phyloP scores from a whole-genome alignment of 2,888 invertebrate genomes.

The Acronicta aceris region DNA sequence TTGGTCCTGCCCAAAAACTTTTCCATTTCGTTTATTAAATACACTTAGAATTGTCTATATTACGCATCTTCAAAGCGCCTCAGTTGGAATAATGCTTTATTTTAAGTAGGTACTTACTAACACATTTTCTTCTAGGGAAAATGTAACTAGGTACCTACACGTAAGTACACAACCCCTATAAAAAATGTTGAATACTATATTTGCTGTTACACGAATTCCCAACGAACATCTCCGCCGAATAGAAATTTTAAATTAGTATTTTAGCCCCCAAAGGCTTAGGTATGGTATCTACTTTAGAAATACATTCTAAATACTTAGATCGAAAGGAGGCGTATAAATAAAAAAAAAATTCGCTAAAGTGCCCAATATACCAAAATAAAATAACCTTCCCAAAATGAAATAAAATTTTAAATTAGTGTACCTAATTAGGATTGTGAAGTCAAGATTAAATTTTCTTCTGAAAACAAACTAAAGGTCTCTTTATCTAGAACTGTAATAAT shows the following conservation, averaged over 20 bases:
- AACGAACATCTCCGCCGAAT: neutral
- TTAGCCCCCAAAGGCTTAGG: conserved; percentile 1
- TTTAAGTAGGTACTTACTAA: no score
- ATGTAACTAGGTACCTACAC: neutral
- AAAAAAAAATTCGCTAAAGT: no score
- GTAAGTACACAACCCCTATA: neutral
- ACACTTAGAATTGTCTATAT: neutral
- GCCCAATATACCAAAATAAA: no score
- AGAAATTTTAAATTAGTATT: conserved; percentile 11
- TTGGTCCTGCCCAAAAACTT: no score
- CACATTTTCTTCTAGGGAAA: no score
- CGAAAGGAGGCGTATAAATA: no score
- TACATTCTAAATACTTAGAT: neutral
- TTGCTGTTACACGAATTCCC: neutral
- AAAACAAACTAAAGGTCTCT: neutral
- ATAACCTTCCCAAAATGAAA: no score
- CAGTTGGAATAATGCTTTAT: no score
- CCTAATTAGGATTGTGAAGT: no score
- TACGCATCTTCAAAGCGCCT: no score
- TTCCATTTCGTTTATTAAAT: neutral
- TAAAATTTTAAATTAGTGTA: no score
- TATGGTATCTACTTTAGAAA: neutral
- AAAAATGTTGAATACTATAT: conserved; percentile 1
- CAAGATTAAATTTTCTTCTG: neutral
- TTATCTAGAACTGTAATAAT: neutral